Conservation (phyloP, 1,140 invertebrate genomes). For the Trypoxylus dichotomus region DNA sequence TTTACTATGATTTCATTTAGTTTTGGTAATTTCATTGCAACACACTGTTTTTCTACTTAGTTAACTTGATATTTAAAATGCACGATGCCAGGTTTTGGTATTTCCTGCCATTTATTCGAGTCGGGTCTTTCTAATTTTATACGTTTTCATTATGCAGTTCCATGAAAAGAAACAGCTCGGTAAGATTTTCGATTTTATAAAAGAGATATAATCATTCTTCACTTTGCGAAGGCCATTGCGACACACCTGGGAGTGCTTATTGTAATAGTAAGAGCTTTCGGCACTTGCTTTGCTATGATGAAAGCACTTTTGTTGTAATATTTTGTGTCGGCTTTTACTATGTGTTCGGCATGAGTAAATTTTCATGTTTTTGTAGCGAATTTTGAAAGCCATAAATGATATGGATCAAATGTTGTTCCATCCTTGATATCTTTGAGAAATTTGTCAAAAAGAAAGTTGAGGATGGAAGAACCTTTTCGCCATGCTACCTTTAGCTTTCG, state of each 20-base stretch:
- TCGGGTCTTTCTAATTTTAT: too few relatives aligned
- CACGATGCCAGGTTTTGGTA: slow-evolving; percentile 10
- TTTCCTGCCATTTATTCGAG: background rate
- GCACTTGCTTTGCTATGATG: background rate
- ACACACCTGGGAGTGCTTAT: background rate
- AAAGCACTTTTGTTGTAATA: background rate
- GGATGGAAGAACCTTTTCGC: too few relatives aligned
- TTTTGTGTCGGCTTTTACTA: background rate
- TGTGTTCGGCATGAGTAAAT: too few relatives aligned
- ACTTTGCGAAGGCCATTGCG: background rate
- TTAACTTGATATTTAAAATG: background rate
- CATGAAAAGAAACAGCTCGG: background rate
- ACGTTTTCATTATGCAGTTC: background rate
- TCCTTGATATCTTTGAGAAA: too few relatives aligned
- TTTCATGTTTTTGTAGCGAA: too few relatives aligned
- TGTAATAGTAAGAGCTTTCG: background rate
- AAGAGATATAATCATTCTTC: background rate
- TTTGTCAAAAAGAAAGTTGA: too few relatives aligned
- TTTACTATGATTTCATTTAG: background rate
- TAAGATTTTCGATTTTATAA: background rate
- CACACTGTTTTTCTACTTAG: background rate
- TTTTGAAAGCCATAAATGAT: too few relatives aligned
- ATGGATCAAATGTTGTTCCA: too few relatives aligned
- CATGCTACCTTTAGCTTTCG: too few relatives aligned
- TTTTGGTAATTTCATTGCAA: too few relatives aligned